Base-by-base conservation (phyloP, 2,113 vertebrate genomes). In the Riparia riparia region DNA sequence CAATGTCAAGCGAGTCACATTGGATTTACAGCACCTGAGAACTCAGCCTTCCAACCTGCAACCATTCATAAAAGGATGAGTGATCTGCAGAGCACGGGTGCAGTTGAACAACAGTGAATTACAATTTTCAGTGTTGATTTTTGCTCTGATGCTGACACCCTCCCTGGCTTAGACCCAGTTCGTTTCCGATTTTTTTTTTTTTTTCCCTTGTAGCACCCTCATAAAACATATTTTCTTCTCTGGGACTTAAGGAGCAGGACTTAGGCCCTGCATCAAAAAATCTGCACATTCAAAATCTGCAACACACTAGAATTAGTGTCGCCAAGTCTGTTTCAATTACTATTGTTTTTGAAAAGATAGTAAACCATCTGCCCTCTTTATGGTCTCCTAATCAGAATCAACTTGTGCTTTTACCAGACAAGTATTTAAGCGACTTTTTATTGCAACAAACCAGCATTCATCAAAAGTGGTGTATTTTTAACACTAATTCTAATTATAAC, bases 401-500 rank as follows among this genome's bases (percentile, higher is more conserved):
- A 97, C 95, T 90, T 78, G 50, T 61, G 96, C 86, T 91, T 96
- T 88, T 91, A 96, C 66, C 54, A 95, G 80, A 93, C 95, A 96
- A 98, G 95, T 93, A 97, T 96, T 97, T 97, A 97, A 72, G 87
- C 14, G 94, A 96, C 83, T 90, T 95, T 95, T 97, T 96, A 96
- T 82, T 86, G 68, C 78, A 96, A 96, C 78, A 96, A 95, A 94
- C 65, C 72, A 96, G 90, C 82, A 90, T 96, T 97, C 93, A 98
- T 97, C 94, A 96, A 96, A 98, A 97, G 74, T 96, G 91, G 92
- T 50, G 28, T 96, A 95, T 97, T 97, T 95, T 97, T 97, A 96
- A 96, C 91, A 94, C 88, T 97, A 97, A 96, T 96, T 97, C 97
- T 98, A 98, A 98, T 98, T 98, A 97, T 97, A 98, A 97, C 96